Evolutionary conservation across 2,888 invertebrate genomes (phyloP), one percentile per base, ranked within the genome.

Genomic region (Oegoconia quadripuncta): DNA sequence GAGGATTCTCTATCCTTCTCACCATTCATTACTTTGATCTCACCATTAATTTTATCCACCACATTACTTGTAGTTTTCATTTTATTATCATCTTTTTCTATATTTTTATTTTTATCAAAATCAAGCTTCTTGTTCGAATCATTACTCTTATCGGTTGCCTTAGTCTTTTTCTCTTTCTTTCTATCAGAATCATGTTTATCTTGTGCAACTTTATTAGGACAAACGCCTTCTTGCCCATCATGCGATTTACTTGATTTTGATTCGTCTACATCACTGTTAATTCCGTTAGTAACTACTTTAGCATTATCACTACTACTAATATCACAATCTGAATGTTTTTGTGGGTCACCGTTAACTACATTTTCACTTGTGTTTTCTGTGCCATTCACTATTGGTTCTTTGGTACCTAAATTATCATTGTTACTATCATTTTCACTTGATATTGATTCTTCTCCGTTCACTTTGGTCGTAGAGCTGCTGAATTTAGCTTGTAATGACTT

Each of bases 251-350:
- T 75, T 16, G 71, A 78, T 70, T 84, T 82, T 41, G 67, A 59
- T 48, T 81, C 78, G 54, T 81, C 79, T 49, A 74, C 69, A 70
- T 84, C 77, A 70, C 75, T 78, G 61, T 65, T 75, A 59, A 75
- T 64, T 64, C 87, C 87, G 72, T 87, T 87, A 80, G 78, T 73
- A 73, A 83, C 82, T 86, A 86, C 50, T 77, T 81, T 86, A 80
- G 69, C 62, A 68, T 72, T 81, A 79, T 75, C 71, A 80, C 71
- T 86, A 86, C 76, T 80, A 75, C 81, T 86, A 87, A 86, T 87
- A 87, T 87, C 87, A 86, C 87, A 87, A 74, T 83, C 80, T 67
- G 72, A 73, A 68, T 71, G 64, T 68, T 74, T 76, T 74, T 76
- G 83, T 64, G 75, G 62, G 52, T 78, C 72, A 64, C 83, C 84